phyloP scores from a whole-genome alignment of 2,113 vertebrate species.

The Strix uralensis region DNA sequence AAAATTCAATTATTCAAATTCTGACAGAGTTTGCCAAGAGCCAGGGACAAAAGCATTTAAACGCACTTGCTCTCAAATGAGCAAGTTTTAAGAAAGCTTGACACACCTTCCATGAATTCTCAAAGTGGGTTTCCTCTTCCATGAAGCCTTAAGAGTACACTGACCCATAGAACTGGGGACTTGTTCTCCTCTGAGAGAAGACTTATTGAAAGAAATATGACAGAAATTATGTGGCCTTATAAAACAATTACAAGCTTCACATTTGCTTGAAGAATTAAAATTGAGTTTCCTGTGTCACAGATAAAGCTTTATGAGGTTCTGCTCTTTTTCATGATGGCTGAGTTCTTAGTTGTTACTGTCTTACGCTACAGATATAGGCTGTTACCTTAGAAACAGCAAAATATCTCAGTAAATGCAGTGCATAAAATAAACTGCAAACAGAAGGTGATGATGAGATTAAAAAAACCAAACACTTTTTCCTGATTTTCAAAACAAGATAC shows the following conservation, averaged over 20 bases:
- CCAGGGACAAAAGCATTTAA: background rate
- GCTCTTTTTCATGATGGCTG: background rate
- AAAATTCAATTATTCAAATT: background rate
- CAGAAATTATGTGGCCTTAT: background rate
- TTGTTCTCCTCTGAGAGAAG: background rate
- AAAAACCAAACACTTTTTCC: background rate
- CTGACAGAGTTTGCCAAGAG: background rate
- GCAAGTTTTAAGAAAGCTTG: background rate
- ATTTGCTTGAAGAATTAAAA: background rate
- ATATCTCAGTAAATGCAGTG: background rate
- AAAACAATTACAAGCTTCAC: background rate
- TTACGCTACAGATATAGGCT: background rate
- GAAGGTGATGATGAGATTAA: background rate
- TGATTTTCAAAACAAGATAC: slow-evolving; percentile 47
- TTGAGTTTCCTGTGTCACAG: background rate
- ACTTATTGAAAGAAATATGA: background rate
- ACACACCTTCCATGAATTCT: background rate
- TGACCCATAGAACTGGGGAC: background rate
- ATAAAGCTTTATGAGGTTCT: background rate
- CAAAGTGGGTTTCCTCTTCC: background rate
- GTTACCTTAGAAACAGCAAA: background rate
- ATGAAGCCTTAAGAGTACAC: background rate
- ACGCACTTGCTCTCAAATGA: background rate
- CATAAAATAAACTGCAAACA: background rate
- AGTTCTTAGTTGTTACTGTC: background rate